Evolutionary conservation across 2,888 invertebrate genomes (phyloP), one percentile per base, ranked within the genome.

Genomic region (Geophilus truncorum): DNA sequence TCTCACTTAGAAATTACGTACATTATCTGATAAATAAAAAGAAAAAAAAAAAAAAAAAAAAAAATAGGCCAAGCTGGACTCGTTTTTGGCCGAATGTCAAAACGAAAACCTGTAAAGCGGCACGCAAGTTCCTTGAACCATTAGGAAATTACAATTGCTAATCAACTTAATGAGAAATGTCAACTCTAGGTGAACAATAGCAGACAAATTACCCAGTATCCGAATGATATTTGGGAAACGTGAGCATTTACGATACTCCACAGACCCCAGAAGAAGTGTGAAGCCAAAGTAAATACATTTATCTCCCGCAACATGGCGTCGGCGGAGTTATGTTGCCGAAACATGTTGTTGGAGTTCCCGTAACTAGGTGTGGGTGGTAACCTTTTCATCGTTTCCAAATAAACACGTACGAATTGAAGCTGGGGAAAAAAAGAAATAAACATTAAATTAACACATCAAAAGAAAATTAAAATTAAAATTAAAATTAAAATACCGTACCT

Each of bases 211-310:
- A 96, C 96, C 95, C 95, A 94, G 86, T 97, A 97, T 81, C 96
- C 97, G 85, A 98, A 98, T 21, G 94, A 93, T 84, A 97, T 97
- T 85, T 93, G 92, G 1, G 96, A 94, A 77, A 92, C 92, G 82
- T 92, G 92, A 0, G 94, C 94, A 87, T 96, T 96, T 15, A 95
- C 93, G 36, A 96, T 90, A 1, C 93, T 92, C 98, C 98, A 98
- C 0, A 98, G 89, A 0, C 92, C 91, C 98, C 98, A 99, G 86
- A 98, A 93, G 81, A 98, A 91, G 87, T 98, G 96, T 77, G 95
- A 94, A 30, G 93, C 94, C 82, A 97, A 88, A 0, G 93, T 91
- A 86, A 96, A 98, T 0, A 93, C 90, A 82, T 92, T 91, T 36
- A 96, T 92, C 88, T 98, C 98, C 30, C 89, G 86, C 81, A 94